phyloP scores from a whole-genome alignment of 1,140 invertebrate genomes.

The Heterodera carotae region DNA sequence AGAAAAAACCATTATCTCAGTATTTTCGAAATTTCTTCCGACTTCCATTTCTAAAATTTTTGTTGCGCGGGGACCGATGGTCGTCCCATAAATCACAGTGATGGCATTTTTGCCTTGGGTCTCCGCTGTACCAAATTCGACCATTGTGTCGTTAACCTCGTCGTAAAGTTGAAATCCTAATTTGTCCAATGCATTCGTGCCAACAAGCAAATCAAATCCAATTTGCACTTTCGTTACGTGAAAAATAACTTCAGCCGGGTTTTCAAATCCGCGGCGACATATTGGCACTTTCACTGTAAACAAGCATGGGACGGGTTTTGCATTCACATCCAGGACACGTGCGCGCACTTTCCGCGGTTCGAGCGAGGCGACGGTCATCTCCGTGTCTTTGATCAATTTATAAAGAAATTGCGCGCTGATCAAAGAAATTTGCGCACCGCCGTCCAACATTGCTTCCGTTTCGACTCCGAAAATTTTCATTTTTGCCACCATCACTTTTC shows the following conservation, averaged over 20 bases:
- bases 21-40: neutral
- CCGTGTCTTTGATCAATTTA: neutral
- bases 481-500: neutral
- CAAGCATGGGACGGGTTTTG: no score
- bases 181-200: neutral
- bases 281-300: no score
- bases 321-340: conserved; percentile 9
- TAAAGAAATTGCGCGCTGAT: neutral
- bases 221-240: neutral
- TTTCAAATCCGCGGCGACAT: no score
- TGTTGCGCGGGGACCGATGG: neutral
- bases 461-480: neutral
- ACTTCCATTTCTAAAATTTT: neutral
- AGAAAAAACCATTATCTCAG: neutral
- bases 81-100: neutral
- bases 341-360: neutral
- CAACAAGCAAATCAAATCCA: neutral
- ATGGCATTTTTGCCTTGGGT: neutral
- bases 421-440: conserved; percentile 1
- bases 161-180: neutral
- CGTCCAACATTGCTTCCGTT: neutral
- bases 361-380: neutral
- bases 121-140: neutral
- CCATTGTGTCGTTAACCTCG: neutral
- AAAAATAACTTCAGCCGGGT: neutral